These are phyloP conservation scores for Hirudinaria manillensis DNA, from an alignment of 2,888 invertebrate species.

Conservation along the genomic window DNA sequence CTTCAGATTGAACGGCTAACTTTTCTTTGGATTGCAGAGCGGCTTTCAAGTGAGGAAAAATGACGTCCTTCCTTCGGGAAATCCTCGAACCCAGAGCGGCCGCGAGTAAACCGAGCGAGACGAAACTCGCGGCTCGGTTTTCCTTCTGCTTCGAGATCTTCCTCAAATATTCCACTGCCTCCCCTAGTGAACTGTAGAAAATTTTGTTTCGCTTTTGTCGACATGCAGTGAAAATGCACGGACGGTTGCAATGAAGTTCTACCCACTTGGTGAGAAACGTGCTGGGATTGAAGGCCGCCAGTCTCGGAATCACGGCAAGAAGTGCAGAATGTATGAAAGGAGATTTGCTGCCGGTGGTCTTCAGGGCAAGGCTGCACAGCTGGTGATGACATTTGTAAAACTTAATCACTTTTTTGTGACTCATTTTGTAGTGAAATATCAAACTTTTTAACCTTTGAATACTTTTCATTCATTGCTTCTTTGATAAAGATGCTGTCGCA, in stretches of 20 bases:
- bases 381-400: constrained; percentile 37
- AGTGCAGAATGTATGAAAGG: constrained; percentile 79
- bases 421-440: no score
- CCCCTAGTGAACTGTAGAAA: constrained; percentile 47
- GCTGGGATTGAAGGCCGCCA: constrained; percentile 84
- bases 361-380: constrained; percentile 65
- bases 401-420: background rate
- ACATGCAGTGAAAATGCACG: no score
- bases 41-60: constrained; percentile 51
- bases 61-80: constrained; percentile 43
- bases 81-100: constrained; percentile 75
- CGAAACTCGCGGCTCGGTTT: constrained; percentile 79
- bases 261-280: constrained; percentile 66
- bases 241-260: no score
- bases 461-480: background rate
- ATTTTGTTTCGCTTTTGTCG: no score
- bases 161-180: constrained; percentile 70
- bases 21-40: constrained; percentile 56
- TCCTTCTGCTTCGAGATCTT: constrained; percentile 64
- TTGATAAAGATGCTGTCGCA: constrained; percentile 12
- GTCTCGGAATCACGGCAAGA: constrained; percentile 76
- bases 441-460: background rate
- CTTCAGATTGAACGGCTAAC: no score
- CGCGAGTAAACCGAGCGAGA: constrained; percentile 81
- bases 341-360: constrained; percentile 68